Base-by-base conservation (phyloP, 2,797 vertebrate species). In the Melanotaenia trifasciata region DNA sequence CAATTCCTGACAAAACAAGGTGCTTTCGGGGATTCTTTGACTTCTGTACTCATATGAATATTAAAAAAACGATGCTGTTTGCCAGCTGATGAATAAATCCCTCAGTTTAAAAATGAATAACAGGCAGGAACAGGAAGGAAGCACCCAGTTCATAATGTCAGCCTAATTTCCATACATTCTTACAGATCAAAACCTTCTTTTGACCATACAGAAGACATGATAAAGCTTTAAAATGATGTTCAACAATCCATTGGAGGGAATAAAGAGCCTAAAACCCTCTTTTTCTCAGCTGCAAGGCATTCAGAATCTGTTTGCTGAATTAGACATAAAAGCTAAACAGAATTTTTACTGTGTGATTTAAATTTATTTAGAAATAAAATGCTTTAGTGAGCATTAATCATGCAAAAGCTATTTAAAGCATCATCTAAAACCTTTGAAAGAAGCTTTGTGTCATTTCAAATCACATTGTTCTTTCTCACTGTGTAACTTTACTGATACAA, bases 351-450 rank as follows among this genome's bases (percentile, higher is more conserved):
- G 53, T 78, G 66, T 74, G 81, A 87, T 88, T 82, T 56, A 76
- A 78, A 70, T 84, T 85, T 83, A 40, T 60, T 36, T 1, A 33
- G 65, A 64, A 72, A 85, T 80, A 78, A 84, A 77, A 72, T 13
- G 74, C 45, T 69, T 86, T 70, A 56, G 74, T 66, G 50, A 83
- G 70, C 60, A 81, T 86, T 71, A 84, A 85, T 88, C 75, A 78
- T 70, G 62, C 72, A 82, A 74, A 76, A 45, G 24, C 33, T 43
- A 78, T 83, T 88, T 57, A 43, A 75, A 79, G 72, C 60, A 32
- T 28, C 38, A 59, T 63, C 36, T 63, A 61, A 75, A 85, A 78
- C 35, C 36, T 72, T 73, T 85, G 67, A 80, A 90, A 84, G 65
- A 51, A 22, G 71, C 70, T 78, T 67, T 73, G 54, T 58, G 67